phyloP scores from a whole-genome alignment of 1,140 invertebrate genomes.

The Hermetia illucens region DNA sequence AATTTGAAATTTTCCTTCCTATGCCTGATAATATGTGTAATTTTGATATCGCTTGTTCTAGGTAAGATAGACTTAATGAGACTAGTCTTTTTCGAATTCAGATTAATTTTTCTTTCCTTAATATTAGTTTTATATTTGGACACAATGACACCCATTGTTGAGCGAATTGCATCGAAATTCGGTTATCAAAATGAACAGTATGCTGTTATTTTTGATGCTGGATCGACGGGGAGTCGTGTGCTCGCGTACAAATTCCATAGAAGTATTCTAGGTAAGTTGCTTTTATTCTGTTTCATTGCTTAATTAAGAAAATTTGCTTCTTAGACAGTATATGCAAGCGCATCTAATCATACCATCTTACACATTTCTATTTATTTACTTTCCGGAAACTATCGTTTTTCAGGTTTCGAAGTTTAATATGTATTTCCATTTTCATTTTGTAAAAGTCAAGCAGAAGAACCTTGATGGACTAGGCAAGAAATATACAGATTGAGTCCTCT shows the following conservation, averaged over 20 bases:
- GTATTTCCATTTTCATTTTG: too few species aligned
- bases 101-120: constrained; percentile 4
- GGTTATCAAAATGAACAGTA: constrained; percentile 62
- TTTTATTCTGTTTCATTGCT: too few species aligned
- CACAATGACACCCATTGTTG: constrained; percentile 34
- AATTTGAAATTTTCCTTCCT: constrained; percentile 26
- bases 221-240: constrained; percentile 85
- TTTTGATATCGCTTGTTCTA: constrained; percentile 22
- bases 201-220: constrained; percentile 91
- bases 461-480: too few species aligned
- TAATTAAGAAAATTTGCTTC: too few species aligned
- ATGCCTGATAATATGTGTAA: constrained; percentile 22
- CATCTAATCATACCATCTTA: too few species aligned
- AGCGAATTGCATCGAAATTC: constrained; percentile 46
- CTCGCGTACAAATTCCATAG: constrained; percentile 80
- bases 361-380: too few species aligned
- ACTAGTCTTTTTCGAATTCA: constrained; percentile 7
- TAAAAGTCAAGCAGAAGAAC: too few species aligned
- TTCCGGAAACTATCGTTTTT: too few species aligned
- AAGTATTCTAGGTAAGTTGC: constrained; percentile 41
- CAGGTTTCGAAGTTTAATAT: too few species aligned
- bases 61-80: constrained; percentile 21
- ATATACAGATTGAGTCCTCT: too few species aligned
- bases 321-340: too few species aligned
- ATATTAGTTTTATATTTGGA: constrained; percentile 19